Evolutionary conservation across 2,888 invertebrate genomes (phyloP).

Genomic region (Macrophya alboannulata): DNA sequence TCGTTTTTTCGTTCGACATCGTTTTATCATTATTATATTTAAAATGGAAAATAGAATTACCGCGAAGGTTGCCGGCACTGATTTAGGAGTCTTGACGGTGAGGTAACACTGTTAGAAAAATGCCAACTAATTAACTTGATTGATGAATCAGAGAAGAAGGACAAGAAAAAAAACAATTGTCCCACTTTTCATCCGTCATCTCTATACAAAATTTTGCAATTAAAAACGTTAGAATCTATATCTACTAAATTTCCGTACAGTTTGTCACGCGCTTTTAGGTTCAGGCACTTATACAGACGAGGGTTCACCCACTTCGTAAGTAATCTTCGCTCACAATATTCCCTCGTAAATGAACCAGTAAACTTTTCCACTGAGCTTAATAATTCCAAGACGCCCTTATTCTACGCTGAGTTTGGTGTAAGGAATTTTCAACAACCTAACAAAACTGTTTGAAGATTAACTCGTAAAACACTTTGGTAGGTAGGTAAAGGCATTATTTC

Average conservation of each 20-base stretch:
- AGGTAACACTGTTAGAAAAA: neutral
- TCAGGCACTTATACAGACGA: neutral
- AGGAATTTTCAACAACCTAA: constrained; percentile 53
- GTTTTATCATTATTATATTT: constrained; percentile 3
- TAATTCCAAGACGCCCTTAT: constrained; percentile 43
- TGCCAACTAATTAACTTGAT: neutral
- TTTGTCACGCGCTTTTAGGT: neutral
- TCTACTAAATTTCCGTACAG: neutral
- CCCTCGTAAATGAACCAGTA: constrained; percentile 57
- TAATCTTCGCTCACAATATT: constrained; percentile 46
- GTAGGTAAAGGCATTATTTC: constrained; percentile 26
- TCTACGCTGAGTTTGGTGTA: neutral
- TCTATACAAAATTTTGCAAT: neutral
- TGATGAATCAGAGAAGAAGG: neutral
- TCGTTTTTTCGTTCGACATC: neutral
- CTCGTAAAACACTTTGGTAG: constrained; percentile 53
- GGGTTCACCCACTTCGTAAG: constrained; percentile 35
- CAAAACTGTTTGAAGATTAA: constrained; percentile 57
- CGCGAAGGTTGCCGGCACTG: neutral
- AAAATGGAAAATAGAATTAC: neutral
- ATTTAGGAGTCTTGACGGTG: neutral
- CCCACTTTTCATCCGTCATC: neutral
- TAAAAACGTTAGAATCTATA: neutral
- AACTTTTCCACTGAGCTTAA: constrained; percentile 56
- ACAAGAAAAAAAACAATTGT: neutral